Base-by-base conservation (phyloP, 2,113 vertebrate genomes). In the Cinclus cinclus region DNA sequence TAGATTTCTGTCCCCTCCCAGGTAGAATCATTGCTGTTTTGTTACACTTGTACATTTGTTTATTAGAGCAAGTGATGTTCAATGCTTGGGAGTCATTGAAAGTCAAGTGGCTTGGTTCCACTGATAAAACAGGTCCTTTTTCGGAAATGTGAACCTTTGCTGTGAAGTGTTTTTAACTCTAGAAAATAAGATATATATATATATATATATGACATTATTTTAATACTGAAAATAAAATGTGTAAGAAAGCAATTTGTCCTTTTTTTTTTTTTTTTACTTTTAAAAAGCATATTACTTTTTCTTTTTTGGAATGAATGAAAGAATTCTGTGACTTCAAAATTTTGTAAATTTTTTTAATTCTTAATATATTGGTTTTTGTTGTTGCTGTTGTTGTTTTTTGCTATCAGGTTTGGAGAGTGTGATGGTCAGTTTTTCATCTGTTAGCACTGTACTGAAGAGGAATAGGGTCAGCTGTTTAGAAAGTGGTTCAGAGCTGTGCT, bases 401-500 rank as follows among this genome's bases (percentile, higher is more conserved):
- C 7, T 70, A 42, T 10, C 9, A 18, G 8, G 37, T 67, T 42
- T 25, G 13, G 23, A 64, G 39, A 53, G 17, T 25, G 5, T 71
- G 65, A 64, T 16, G 14, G 35, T 35, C 9, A 9, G n/a, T 83
- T 83, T 91, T 92, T 76, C 25, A 42, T 68, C 6, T 17, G 28
- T 86, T 84, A 1, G 23, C 17, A 14, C 22, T 78, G 47, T 65
- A 16, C 67, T 91, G 52, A 87, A 68, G 74, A 67, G 49, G n/a
- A 58, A 17, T 67, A 77, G 15, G 33, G 65, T 67, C 83, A 93
- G 56, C 87, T 96, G 11, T 95, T 97, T 83, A 79, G 56, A 63
- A 95, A 91, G 27, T 75, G 13, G 3, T 70, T 90, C 35, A 88
- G 46, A 81, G 37, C 89, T 94, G 42, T 85, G 46, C 81, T 96